Base-by-base conservation (phyloP, 92 coral and sea anemone genomes). In the Zoanthus solanderi region DNA sequence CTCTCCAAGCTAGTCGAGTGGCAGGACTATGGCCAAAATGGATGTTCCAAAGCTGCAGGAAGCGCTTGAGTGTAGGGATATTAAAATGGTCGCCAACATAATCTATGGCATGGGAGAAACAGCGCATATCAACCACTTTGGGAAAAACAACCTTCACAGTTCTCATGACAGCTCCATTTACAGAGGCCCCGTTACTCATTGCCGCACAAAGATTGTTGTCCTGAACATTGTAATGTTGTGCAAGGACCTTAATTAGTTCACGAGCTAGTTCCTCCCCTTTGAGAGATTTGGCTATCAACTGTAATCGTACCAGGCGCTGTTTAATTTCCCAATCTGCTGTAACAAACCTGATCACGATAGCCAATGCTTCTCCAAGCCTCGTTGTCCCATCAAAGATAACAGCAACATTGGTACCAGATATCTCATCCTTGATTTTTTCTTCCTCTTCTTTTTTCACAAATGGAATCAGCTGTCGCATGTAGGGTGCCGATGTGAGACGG, bases 401-500 rank as follows among this genome's bases (percentile, higher is more conserved):
- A 69, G 34, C 74, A 72, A 84, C 88, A 30, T 71, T 80, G 81
- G 46, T 50, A 50, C 54, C 54, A 50, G 54, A 50, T 50, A 50
- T 50, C 54, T 50, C 54, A 50, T 50, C 81, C 71, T 28, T n/a
- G n/a, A n/a, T n/a, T n/a, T 10, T 65, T 44, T 81, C 83, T 73
- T 71, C 81, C 58, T 81, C 91, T 54, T 88, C 81, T 46, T 88
- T 60, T 12, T 60, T 54, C 30, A 88, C 72, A 72, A 81, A 72
- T 11, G 83, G 87, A 57, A 88, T 77, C 18, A 88, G 79, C 16
- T 88, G 81, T 54, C 83, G 52, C 91, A 81, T 79, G 87, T 80
- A 15, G 73, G 81, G 78, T 32, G 68, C n/a, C 12, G 52, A 58
- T 8, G 87, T 80, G 37, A 81, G 91, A 50, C 91, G 87, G 47